phyloP scores from a whole-genome alignment of 2,888 invertebrate species.

The Tipula confusa region DNA sequence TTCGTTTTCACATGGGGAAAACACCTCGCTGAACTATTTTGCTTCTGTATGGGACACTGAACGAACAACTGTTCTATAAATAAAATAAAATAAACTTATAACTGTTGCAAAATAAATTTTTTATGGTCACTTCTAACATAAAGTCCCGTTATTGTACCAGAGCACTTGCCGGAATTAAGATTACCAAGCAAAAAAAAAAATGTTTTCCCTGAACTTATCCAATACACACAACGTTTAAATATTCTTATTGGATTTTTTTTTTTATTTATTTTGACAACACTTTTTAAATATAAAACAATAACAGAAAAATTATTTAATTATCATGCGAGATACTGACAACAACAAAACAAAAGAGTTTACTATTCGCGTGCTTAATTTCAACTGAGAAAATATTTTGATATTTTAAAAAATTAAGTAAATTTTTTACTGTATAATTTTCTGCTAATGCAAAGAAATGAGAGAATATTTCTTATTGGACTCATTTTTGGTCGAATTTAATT shows the following conservation, averaged over 20 bases:
- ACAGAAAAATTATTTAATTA: not conserved
- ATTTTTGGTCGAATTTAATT: not conserved
- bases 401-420: not conserved
- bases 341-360: not conserved
- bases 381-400: not conserved
- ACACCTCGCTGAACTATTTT: not conserved
- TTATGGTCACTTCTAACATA: not conserved
- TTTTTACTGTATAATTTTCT: constrained; percentile 12
- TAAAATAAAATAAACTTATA: not conserved
- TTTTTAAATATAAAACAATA: not conserved
- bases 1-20: not conserved
- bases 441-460: not conserved
- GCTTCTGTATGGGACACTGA: not conserved
- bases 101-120: not conserved
- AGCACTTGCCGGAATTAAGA: not conserved
- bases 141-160: not conserved
- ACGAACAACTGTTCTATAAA: not conserved
- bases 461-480: not conserved
- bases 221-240: not conserved
- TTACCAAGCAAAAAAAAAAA: not conserved
- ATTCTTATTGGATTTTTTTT: not conserved
- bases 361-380: constrained; percentile 29
- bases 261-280: not conserved
- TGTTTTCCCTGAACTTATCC: not conserved
- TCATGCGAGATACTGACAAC: not conserved